These are phyloP conservation scores for Catharus bicknelli DNA, from an alignment of 2,113 vertebrate species.

Conservation along the genomic window DNA sequence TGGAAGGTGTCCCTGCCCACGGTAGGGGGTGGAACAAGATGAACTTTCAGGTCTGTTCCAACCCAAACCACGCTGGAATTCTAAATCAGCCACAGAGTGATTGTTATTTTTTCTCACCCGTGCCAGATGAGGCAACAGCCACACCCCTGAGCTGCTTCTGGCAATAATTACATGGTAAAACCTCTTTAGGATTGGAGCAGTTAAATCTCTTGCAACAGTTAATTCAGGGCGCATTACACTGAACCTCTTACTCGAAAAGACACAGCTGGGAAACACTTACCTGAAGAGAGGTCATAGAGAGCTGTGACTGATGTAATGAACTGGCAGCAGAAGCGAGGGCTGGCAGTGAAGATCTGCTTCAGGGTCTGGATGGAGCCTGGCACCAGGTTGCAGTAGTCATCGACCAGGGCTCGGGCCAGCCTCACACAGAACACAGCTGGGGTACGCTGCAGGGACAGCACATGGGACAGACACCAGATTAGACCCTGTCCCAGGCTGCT, in stretches of 20 bases:
- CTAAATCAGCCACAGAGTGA: neutral
- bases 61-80: neutral
- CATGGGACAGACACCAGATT: accelerated
- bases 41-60: neutral
- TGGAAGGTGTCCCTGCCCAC: neutral
- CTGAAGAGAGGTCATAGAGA: constrained; percentile 90
- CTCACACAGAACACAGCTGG: constrained; percentile 88
- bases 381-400: constrained; percentile 94
- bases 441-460: constrained; percentile 76
- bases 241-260: neutral
- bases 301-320: constrained; percentile 91
- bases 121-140: neutral
- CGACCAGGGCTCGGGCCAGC: constrained; percentile 88
- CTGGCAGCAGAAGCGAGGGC: constrained; percentile 98
- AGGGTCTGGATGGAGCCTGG: constrained; percentile 90
- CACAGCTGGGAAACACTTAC: constrained; percentile 51
- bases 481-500: neutral
- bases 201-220: neutral
- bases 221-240: accelerated
- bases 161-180: neutral
- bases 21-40: neutral
- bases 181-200: neutral
- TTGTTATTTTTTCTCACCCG: neutral
- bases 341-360: constrained; percentile 88
- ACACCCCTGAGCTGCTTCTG: neutral